Percentiles rank a stretch among this genome's conserved stretches.
Conservation (phyloP, 1,140 invertebrate genomes). For the Drosophila azteca region DNA sequence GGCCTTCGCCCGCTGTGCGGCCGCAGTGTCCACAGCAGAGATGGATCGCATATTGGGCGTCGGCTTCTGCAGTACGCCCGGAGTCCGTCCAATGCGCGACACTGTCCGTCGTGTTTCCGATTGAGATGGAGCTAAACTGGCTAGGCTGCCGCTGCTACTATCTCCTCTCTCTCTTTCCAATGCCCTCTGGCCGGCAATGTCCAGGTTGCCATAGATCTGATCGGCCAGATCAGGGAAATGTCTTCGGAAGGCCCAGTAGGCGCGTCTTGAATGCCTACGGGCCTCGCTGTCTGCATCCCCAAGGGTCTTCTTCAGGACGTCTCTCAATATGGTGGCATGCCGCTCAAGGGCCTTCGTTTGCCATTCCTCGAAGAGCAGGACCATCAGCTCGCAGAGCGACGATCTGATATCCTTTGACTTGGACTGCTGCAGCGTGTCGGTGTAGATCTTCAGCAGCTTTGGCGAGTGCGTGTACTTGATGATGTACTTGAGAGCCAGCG, state of each 20-base stretch:
- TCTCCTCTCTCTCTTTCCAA: slow-evolving; percentile 87
- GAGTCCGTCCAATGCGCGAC: slow-evolving; percentile 65
- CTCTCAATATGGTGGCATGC: slow-evolving; percentile 90
- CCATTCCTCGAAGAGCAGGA: slow-evolving; percentile 94
- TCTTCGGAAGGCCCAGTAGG: slow-evolving; percentile 94
- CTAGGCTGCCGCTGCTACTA: slow-evolving; percentile 20
- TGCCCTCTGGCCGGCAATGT: slow-evolving; percentile 92
- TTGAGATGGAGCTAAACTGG: slow-evolving; percentile 12
- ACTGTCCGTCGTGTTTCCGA: slow-evolving; percentile 57
- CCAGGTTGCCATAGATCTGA: slow-evolving; percentile 91
- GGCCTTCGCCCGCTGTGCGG: slow-evolving; percentile 92
- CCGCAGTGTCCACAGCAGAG: slow-evolving; percentile 96
- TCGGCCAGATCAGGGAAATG: slow-evolving; percentile 97
- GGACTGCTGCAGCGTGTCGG: slow-evolving; percentile 89
- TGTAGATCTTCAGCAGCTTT: slow-evolving; percentile 94
- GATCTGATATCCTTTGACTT: slow-evolving; percentile 96
- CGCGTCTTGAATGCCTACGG: slow-evolving; percentile 90
- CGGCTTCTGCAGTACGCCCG: slow-evolving; percentile 68
- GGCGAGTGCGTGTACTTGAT: slow-evolving; percentile 93
- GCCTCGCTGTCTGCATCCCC: slow-evolving; percentile 96
- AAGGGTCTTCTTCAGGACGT: slow-evolving; percentile 94
- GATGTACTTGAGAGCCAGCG: slow-evolving; percentile 94
- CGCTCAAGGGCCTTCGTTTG: slow-evolving; percentile 91
- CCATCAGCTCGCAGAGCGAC: slow-evolving; percentile 91
- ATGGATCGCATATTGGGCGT: slow-evolving; percentile 89